Evolutionary conservation across 2,797 vertebrate genomes (phyloP).

Genomic region (Crenichthys baileyi): DNA sequence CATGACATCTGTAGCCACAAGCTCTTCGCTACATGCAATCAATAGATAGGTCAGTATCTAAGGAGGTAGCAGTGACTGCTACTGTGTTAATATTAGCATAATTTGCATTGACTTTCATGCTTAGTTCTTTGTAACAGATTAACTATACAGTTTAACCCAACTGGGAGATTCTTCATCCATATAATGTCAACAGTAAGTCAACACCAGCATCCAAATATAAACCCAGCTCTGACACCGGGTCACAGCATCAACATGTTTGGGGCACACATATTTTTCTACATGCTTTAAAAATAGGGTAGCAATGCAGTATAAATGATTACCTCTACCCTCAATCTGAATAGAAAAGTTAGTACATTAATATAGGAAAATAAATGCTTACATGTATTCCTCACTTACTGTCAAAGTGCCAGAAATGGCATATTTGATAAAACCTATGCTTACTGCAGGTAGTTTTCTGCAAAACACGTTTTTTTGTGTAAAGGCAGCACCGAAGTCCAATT

Average conservation of each 20-base stretch:
- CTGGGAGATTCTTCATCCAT: conserved; percentile 17
- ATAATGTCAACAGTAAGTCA: conserved; percentile 65
- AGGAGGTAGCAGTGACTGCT: conserved; percentile 18
- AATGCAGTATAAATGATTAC: conserved; percentile 22
- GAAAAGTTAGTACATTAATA: neutral
- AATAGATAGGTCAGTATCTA: conserved; percentile 22
- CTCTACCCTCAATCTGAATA: conserved; percentile 17
- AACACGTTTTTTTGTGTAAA: conserved; percentile 57
- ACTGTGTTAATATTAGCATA: conserved; percentile 10
- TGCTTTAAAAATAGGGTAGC: conserved; percentile 25
- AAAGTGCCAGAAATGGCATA: conserved; percentile 26
- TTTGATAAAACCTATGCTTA: conserved; percentile 32
- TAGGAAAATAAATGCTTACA: neutral
- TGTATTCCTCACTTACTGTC: conserved; percentile 16
- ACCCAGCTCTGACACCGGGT: conserved; percentile 51
- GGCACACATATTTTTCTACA: conserved; percentile 22
- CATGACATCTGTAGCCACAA: conserved; percentile 34
- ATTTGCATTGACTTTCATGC: no score
- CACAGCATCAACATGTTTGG: conserved; percentile 55
- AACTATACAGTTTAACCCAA: neutral
- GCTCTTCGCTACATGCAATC: conserved; percentile 24
- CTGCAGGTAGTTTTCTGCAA: conserved; percentile 68
- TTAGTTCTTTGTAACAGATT: conserved; percentile 9
- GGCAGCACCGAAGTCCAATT: conserved; percentile 33
- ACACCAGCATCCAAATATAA: conserved; percentile 74